Evolutionary conservation across 2,113 vertebrate species (phyloP), one percentile per base, ranked within the genome.

Genomic region (Chrysemys picta): DNA sequence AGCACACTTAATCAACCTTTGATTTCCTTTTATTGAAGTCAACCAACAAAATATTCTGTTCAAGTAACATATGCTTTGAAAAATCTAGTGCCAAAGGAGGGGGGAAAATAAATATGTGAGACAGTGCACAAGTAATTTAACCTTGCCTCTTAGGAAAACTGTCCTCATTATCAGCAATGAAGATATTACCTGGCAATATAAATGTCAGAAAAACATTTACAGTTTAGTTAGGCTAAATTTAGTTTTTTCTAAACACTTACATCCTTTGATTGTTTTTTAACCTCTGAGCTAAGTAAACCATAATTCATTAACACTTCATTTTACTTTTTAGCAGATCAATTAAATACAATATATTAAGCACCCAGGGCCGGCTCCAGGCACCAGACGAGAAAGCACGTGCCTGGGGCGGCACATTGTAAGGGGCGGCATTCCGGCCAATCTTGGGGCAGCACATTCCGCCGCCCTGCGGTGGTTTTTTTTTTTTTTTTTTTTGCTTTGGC

Each of bases 31-130:
- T 75, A 88, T 84, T 72, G 22, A 57, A 93, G 89, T 88, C 76
- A 94, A 94, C 87, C 89, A 97, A 90, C 25, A 97, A 85, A 95
- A 95, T 47, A 92, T 21, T 93, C 75, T 89, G 8, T 42, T 84
- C 57, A 92, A 96, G 87, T 57, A 94, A 86, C 53, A 57, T 88
- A 76, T 22, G 49, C 31, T 88, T 92, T 89, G 75, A 90, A 93
- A 62, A 90, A 89, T 84, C 93, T 75, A 90, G 65, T 97, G 89
- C 76, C 79, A 93, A 89, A 87, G 81, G 94, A 80, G 90, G 85
- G 87, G 83, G 14, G 10, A 10, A 19, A 45, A 94, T 87, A 93
- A 85, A 89, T 45, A 85, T 17, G 85, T 82, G 86, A 91, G 85
- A 85, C 88, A 95, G 42, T 80, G 94, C 31, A 86, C 85, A 94